Evolutionary conservation across 2,888 invertebrate genomes (phyloP).

Genomic region (Drosophila acutilabella): DNA sequence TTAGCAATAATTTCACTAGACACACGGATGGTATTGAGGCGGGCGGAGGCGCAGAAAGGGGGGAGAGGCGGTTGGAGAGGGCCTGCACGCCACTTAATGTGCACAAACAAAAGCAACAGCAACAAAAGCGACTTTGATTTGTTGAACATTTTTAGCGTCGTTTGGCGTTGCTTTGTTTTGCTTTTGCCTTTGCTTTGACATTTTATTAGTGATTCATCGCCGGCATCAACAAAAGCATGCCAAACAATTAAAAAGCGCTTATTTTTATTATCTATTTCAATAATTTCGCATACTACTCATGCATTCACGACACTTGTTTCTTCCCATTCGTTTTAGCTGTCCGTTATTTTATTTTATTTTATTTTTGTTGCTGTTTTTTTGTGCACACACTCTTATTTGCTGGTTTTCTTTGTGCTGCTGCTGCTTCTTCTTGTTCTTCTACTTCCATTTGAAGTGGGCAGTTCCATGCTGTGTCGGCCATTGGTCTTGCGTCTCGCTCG

Average conservation of each 20-base stretch:
- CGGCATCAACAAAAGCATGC: conserved; percentile 46
- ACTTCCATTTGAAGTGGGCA: conserved; percentile 57
- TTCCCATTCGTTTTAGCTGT: conserved; percentile 5
- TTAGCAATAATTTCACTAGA: conserved; percentile 81
- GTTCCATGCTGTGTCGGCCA: conserved; percentile 72
- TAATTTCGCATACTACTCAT: conserved; percentile 41
- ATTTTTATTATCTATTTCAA: conserved; percentile 54
- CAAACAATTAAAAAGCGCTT: conserved; percentile 73
- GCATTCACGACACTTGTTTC: conserved; percentile 22
- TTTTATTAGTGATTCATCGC: conserved; percentile 61
- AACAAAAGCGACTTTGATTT: conserved; percentile 66
- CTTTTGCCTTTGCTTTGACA: conserved; percentile 60
- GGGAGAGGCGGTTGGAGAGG: conserved; percentile 16
- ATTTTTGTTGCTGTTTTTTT: not conserved
- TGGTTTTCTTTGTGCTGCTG: conserved; percentile 1
- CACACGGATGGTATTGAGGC: conserved; percentile 42
- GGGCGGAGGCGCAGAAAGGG: not conserved
- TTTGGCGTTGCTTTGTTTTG: conserved; percentile 39
- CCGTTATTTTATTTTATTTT: not conserved
- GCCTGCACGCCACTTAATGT: conserved; percentile 50
- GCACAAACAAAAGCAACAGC: conserved; percentile 51
- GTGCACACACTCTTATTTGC: not conserved
- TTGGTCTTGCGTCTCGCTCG: conserved; percentile 77
- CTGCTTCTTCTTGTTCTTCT: conserved; percentile 27
- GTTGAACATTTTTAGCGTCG: conserved; percentile 56